These are phyloP conservation scores for Drosophila watanabei DNA, from an alignment of 1,140 invertebrate genomes.

Conservation along the genomic window DNA sequence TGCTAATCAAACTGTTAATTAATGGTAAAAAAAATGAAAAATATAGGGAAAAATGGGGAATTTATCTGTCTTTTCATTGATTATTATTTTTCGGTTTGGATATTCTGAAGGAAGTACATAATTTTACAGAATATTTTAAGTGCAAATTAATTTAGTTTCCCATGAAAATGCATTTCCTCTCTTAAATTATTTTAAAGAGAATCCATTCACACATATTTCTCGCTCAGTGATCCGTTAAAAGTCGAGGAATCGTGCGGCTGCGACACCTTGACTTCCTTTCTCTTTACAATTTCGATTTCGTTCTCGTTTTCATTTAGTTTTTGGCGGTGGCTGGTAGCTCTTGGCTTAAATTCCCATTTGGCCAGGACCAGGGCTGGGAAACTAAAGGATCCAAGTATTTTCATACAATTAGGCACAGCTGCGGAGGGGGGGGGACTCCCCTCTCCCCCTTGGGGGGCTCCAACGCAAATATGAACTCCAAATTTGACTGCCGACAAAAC, in stretches of 20 bases:
- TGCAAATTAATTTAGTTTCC: background rate
- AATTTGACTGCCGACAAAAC: constrained; percentile 58
- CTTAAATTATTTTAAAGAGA: background rate
- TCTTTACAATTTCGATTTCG: constrained; percentile 5
- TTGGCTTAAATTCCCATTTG: constrained; percentile 69
- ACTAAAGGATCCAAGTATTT: constrained; percentile 69
- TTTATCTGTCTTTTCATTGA: background rate
- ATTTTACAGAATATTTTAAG: background rate
- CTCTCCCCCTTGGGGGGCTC: constrained; percentile 9
- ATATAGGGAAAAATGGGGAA: background rate
- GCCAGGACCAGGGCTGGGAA: constrained; percentile 13
- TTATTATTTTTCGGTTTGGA: background rate
- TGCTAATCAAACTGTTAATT: background rate
- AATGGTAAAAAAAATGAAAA: background rate
- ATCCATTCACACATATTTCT: background rate
- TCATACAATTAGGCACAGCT: constrained; percentile 75
- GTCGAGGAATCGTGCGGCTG: constrained; percentile 10
- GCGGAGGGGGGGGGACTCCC: constrained; percentile 5
- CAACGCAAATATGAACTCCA: constrained; percentile 61
- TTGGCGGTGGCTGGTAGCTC: constrained; percentile 9
- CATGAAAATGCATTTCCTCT: background rate
- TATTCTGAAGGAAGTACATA: background rate
- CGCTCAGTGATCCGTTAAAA: background rate
- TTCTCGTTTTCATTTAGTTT: constrained; percentile 24
- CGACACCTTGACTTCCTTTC: constrained; percentile 35